Evolutionary conservation across 1,140 invertebrate genomes (phyloP).

Genomic region (Brevipalpus yothersi): DNA sequence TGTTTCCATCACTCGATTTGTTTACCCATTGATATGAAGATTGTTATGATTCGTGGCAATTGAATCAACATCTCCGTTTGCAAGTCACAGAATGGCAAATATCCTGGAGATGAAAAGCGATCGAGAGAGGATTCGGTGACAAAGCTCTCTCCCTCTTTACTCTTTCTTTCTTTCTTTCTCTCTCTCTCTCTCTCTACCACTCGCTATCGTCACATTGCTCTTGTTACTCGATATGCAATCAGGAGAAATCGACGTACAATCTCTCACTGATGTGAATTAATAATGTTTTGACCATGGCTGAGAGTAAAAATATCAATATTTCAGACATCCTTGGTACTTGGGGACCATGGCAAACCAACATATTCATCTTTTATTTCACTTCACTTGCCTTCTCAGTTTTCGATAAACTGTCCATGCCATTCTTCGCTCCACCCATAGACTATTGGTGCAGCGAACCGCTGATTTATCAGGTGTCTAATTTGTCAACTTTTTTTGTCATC

Average conservation of each 20-base stretch:
- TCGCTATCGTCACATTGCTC: neutral
- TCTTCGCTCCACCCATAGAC: constrained; percentile 1
- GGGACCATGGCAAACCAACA: constrained; percentile 1
- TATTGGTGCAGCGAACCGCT: neutral
- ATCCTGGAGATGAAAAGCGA: too few relatives aligned
- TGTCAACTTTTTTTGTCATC: neutral
- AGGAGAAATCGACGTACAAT: neutral
- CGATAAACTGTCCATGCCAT: neutral
- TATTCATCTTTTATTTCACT: neutral
- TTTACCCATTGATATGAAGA: too few relatives aligned
- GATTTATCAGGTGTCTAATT: neutral
- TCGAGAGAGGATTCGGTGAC: too few relatives aligned
- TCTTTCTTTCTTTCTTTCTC: too few relatives aligned
- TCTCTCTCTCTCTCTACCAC: too few relatives aligned
- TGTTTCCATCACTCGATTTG: too few relatives aligned
- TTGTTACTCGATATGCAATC: neutral
- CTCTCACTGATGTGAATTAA: too few relatives aligned
- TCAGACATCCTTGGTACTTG: neutral
- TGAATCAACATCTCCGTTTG: too few relatives aligned
- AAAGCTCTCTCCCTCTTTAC: too few relatives aligned
- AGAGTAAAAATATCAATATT: neutral
- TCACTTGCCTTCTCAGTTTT: neutral
- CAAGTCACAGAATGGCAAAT: too few relatives aligned
- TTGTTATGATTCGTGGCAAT: too few relatives aligned
- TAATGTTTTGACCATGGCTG: neutral